Evolutionary conservation across 2,797 vertebrate species (phyloP), one percentile per base, ranked within the genome.

Genomic region (Chaetodon trifasciatus): DNA sequence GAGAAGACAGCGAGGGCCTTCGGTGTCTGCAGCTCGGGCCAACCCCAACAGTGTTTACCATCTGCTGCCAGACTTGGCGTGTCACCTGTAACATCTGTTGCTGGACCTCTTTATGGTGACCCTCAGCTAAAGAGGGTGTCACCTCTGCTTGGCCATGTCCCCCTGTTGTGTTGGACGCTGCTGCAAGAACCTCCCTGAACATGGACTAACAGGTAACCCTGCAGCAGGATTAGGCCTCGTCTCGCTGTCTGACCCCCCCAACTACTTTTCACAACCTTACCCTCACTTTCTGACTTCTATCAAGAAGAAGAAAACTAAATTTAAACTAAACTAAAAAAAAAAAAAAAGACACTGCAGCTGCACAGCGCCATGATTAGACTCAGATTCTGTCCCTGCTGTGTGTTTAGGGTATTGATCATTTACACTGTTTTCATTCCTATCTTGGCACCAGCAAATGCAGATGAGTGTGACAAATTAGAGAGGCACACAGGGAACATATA

Each of bases 51-150:
- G 82, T 11, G 79, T 70, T 79, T 47, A 72, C 84, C 89, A 91
- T 91, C 90, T 88, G 88, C 84, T 82, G 63, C 81, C 86, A 83
- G 77, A 68, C 78, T 81, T 86, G 76, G 73, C 76, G 19, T 28
- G 66, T 86, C 86, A 89, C 85, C 85, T 85, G 76, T 24, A 90
- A 88, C 90, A 93, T 92, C 91, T 93, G 89, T 79, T 70, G 74
- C 80, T 72, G 79, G 70, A 90, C 65, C 76, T 84, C 57, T 81
- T 86, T 63, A 62, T 44, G 17, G 71, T 85, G 88, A 92, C 85
- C 86, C 84, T 79, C 62, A 56, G 85, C 70, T 86, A 86, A 87
- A 88, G 67, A 88, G 77, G 78, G 76, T 82, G 84, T 81, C 89
- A 74, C 85, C 88, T 84, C 60, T 83, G 79, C 69, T 71, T 63